Evolutionary conservation across 1,140 invertebrate species (phyloP).

Genomic region (Monomorium pharaonis): DNA sequence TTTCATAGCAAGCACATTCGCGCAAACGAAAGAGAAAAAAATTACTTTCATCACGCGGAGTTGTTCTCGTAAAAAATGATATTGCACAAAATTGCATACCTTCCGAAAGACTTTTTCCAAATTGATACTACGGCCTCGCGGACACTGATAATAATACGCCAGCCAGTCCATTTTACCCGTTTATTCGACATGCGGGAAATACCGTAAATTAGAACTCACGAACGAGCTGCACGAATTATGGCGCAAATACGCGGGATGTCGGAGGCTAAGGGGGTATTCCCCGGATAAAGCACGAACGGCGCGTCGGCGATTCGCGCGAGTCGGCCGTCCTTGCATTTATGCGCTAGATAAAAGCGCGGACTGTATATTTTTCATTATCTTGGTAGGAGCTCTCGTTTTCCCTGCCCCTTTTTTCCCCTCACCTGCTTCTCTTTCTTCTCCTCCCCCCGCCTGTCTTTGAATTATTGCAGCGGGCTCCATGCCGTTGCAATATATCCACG

Average conservation of each 20-base stretch:
- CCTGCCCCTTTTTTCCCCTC: background rate
- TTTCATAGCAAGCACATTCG: background rate
- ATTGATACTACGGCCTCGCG: slow-evolving; percentile 4
- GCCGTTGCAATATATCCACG: slow-evolving; percentile 53
- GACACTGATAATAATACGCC: slow-evolving; percentile 1
- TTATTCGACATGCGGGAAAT: slow-evolving; percentile 48
- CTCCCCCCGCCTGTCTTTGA: slow-evolving; percentile 7
- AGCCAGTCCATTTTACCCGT: background rate
- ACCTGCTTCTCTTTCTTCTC: background rate
- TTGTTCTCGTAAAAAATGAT: slow-evolving; percentile 24
- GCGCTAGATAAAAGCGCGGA: slow-evolving; percentile 48
- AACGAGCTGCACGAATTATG: slow-evolving; percentile 43
- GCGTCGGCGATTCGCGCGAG: slow-evolving; percentile 45
- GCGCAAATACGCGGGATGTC: slow-evolving; percentile 37
- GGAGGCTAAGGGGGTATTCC: slow-evolving; percentile 10
- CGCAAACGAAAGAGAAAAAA: background rate
- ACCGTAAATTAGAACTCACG: slow-evolving; percentile 49
- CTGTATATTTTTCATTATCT: slow-evolving; percentile 61
- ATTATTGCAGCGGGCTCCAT: slow-evolving; percentile 40
- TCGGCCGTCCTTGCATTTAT: slow-evolving; percentile 37
- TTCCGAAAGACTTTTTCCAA: slow-evolving; percentile 11
- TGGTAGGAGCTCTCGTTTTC: slow-evolving; percentile 35
- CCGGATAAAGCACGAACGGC: slow-evolving; percentile 54
- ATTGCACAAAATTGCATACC: slow-evolving; percentile 3
- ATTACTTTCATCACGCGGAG: slow-evolving; percentile 9